Base-by-base conservation (phyloP, 1,140 invertebrate genomes). In the Tenebrio molitor region DNA sequence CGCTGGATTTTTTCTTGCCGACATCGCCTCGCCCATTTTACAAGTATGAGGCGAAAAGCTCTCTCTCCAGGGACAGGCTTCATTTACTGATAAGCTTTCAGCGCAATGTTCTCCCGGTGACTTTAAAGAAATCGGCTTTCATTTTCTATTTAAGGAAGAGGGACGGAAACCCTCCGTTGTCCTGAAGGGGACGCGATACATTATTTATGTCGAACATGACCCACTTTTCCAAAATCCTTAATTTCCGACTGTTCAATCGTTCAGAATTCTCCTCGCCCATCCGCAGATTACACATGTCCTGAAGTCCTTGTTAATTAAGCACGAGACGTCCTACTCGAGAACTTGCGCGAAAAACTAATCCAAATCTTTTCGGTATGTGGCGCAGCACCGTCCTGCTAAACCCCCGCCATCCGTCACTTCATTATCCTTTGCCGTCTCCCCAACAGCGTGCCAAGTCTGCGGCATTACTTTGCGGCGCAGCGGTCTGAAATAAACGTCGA, bases 121-220 rank as follows among this genome's bases (percentile, higher is more conserved):
- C 21, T 58, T 33, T 58, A 58, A 58, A 58, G 23, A 58, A 58
- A 58, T 58, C 23, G 50, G 50, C 25, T 58, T 58, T 58, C 25
- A 33, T 33, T 58, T 58, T 16, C 44, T 21, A 50, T 29, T 58
- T 25, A 58, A 16, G 16, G 2, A 14, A n/a, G 12, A 39, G n/a
- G n/a, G 36, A 39, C 36, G 2, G 2, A 6, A 39, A 39, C 6
- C 36, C 36, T 12, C 36, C n/a, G n/a, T 39, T 39, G n/a, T 39
- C 36, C 36, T 39, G 36, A n/a, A 2, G 36, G 36, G 2, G 36
- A 2, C 36, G n/a, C n/a, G 36, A 39, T 39, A 39, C 36, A 39
- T 39, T 39, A 39, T 39, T 39, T 39, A 39, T 39, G 2, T 10
- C 36, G 4, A 2, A n/a, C 36, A n/a, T n/a, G n/a, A n/a, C n/a